phyloP scores from a whole-genome alignment of 2,797 vertebrate genomes.

The Characodon lateralis region DNA sequence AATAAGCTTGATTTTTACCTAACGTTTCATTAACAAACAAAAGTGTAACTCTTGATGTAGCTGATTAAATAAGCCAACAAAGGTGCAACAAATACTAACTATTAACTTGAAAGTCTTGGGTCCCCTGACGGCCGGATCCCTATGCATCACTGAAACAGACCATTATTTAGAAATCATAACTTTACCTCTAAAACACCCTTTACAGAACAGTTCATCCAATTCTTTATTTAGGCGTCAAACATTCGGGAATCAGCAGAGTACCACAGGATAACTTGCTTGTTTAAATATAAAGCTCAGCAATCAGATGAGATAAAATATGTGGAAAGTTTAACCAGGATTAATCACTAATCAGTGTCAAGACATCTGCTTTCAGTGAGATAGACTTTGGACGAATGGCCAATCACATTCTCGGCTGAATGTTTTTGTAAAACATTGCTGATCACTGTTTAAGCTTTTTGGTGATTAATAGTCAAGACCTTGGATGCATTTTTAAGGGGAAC shows the following conservation, averaged over 20 bases:
- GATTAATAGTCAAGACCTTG: conserved; percentile 43
- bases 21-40: background rate
- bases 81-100: background rate
- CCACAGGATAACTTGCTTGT: conserved; percentile 25
- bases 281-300: conserved; percentile 17
- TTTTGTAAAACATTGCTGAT: conserved; percentile 50
- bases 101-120: background rate
- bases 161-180: background rate
- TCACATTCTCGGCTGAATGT: conserved; percentile 34
- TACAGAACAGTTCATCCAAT: background rate
- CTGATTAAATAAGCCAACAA: background rate
- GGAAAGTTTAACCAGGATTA: conserved; percentile 28
- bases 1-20: background rate
- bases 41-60: background rate
- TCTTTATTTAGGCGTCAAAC: background rate
- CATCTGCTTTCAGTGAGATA: conserved; percentile 72
- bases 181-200: background rate
- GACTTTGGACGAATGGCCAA: conserved; percentile 39
- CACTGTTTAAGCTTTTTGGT: conserved; percentile 55
- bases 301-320: conserved; percentile 19
- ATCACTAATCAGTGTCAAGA: conserved; percentile 58
- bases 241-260: background rate
- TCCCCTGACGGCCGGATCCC: background rate
- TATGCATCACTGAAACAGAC: background rate
- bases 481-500: conserved; percentile 18